A percentile compares a stretch with the other conserved stretches of the same genome.
Evolutionary conservation across 2,797 vertebrate species (phyloP).

Genomic region (Fistularia commersonii): DNA sequence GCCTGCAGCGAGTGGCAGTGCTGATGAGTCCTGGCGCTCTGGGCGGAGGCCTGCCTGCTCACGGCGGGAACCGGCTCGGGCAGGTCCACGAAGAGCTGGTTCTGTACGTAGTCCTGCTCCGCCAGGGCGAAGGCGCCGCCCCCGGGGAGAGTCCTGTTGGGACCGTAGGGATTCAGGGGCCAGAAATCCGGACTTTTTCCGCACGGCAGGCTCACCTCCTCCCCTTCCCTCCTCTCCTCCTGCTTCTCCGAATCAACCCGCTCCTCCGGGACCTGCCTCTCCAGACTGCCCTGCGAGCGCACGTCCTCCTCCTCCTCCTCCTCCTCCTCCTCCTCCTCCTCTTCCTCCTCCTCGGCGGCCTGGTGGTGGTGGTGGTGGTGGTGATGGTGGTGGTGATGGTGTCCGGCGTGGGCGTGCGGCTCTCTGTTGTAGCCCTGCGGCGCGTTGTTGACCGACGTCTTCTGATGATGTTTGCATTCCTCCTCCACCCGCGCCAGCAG

Average conservation of each 20-base stretch:
- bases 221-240: conserved; percentile 69
- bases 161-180: conserved; percentile 70
- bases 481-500: conserved; percentile 91
- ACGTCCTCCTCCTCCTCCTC: conserved; percentile 56
- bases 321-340: conserved; percentile 51
- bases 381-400: too few relatives aligned
- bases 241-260: conserved; percentile 52
- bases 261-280: conserved; percentile 58
- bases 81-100: conserved; percentile 69
- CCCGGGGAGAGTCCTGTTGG: conserved; percentile 82
- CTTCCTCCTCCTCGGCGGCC: conserved; percentile 50
- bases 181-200: conserved; percentile 69
- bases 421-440: conserved; percentile 60
- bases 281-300: conserved; percentile 64
- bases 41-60: conserved; percentile 76
- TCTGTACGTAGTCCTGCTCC: conserved; percentile 65
- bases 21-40: conserved; percentile 88
- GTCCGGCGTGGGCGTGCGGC: too few relatives aligned
- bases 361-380: conserved; percentile 64
- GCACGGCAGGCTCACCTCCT: conserved; percentile 40
- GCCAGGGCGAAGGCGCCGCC: conserved; percentile 51
- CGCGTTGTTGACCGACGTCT: conserved; percentile 69
- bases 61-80: conserved; percentile 73
- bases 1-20: conserved; percentile 84
- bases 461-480: conserved; percentile 89